Percentiles rank a stretch among this genome's conserved stretches.
phyloP scores from a whole-genome alignment of 2,888 invertebrate genomes.

The Mythimna ferrago region DNA sequence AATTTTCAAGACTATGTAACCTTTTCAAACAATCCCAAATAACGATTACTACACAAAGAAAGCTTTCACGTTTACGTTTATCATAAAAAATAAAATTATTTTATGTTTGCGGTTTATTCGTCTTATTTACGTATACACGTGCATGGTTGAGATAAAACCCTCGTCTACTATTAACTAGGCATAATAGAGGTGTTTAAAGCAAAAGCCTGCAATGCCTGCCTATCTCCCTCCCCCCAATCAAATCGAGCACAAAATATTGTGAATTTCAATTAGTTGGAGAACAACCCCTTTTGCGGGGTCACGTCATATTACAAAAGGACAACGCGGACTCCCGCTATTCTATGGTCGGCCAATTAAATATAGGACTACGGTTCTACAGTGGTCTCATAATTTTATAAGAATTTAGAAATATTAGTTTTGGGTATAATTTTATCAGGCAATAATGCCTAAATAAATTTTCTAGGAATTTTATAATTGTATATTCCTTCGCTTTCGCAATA shows the following conservation, averaged over 20 bases:
- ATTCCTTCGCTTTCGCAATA: neutral
- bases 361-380: conserved; percentile 71
- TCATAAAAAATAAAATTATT: no score
- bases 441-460: neutral
- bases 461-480: neutral
- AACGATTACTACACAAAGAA: neutral
- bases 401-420: neutral
- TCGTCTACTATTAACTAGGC: conserved; percentile 7
- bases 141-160: conserved; percentile 3
- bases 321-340: conserved; percentile 73
- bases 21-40: neutral
- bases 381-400: conserved; percentile 11
- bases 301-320: conserved; percentile 85
- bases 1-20: no score
- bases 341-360: conserved; percentile 80
- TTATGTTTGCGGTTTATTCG: neutral
- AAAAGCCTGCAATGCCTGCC: conserved; percentile 35
- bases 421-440: neutral
- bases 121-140: neutral
- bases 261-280: conserved; percentile 84
- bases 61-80: neutral
- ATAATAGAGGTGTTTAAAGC: conserved; percentile 35
- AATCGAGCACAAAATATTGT: conserved; percentile 82
- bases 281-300: conserved; percentile 77
- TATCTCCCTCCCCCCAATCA: conserved; percentile 60